Evolutionary conservation across 2,797 vertebrate genomes (phyloP).

Genomic region (Graptemys geographica): DNA sequence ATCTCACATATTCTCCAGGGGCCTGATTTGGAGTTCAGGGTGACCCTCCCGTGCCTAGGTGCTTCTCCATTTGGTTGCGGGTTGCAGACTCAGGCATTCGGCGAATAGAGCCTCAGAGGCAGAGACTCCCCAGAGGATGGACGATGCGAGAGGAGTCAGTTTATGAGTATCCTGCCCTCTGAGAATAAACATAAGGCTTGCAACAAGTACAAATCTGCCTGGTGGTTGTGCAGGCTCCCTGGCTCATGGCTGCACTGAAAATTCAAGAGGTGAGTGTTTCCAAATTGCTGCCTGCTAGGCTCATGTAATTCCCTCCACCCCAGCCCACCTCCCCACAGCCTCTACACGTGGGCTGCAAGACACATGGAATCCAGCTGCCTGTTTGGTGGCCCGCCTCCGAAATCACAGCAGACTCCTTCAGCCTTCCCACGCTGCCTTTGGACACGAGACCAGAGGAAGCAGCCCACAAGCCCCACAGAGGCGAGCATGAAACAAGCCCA

Average conservation of each 20-base stretch:
- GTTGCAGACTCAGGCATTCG: not conserved
- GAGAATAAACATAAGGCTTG: not conserved
- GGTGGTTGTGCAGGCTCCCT: not conserved
- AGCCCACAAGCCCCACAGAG: not conserved
- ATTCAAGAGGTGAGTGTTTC: not conserved
- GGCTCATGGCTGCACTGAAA: not conserved
- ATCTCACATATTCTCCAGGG: not conserved
- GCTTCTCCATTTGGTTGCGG: not conserved
- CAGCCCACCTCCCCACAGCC: not conserved
- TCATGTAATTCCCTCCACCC: not conserved
- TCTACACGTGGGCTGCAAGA: not conserved
- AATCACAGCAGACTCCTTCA: not conserved
- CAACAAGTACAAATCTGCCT: not conserved
- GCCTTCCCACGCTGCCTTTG: not conserved
- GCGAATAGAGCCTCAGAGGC: not conserved
- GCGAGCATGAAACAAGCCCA: not conserved
- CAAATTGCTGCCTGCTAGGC: not conserved
- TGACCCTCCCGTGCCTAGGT: not conserved
- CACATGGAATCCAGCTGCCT: not conserved
- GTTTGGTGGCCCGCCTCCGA: not conserved
- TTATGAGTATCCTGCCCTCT: not conserved
- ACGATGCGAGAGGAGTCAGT: not conserved
- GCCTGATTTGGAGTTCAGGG: not conserved
- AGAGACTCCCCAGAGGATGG: not conserved
- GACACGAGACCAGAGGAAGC: not conserved